Percentiles rank a stretch among this genome's conserved stretches.
Conservation (phyloP, 1,140 invertebrate species). For the Zaprionus ghesquierei region DNA sequence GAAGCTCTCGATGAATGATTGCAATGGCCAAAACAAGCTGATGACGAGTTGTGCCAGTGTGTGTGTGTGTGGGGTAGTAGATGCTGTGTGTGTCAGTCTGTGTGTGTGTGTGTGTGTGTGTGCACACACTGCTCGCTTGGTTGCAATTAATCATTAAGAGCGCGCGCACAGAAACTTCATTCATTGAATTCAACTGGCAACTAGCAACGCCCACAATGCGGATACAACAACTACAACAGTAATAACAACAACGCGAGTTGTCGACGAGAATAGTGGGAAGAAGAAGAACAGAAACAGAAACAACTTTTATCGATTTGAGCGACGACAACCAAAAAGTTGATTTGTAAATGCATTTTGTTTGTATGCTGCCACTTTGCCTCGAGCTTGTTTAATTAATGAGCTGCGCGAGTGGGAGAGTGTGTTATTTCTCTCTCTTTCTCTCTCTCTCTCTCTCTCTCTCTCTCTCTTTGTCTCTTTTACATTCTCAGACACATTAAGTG, state of each 20-base stretch:
- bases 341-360: slow-evolving; percentile 75
- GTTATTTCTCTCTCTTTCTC: no score
- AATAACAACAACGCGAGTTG: not conserved
- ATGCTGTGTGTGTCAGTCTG: not conserved
- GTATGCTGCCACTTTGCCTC: slow-evolving; percentile 53
- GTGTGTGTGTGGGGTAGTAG: no score
- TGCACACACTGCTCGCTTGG: not conserved
- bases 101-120: not conserved
- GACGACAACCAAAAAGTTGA: slow-evolving; percentile 46
- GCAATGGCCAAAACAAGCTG: slow-evolving; percentile 43
- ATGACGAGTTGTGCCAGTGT: slow-evolving; percentile 6
- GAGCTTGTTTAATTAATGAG: slow-evolving; percentile 62
- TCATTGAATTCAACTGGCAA: slow-evolving; percentile 13
- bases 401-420: slow-evolving; percentile 7
- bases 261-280: not conserved
- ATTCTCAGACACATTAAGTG: slow-evolving; percentile 1
- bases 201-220: slow-evolving; percentile 32
- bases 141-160: slow-evolving; percentile 44
- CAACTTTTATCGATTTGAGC: slow-evolving; percentile 55
- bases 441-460: no score
- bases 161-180: slow-evolving; percentile 22
- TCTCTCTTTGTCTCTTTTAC: not conserved
- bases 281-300: slow-evolving; percentile 3
- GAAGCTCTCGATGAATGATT: slow-evolving; percentile 36
- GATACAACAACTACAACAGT: slow-evolving; percentile 11